These are phyloP conservation scores for Hybognathus amarus DNA, from an alignment of 2,797 vertebrate genomes.

Conservation along the genomic window DNA sequence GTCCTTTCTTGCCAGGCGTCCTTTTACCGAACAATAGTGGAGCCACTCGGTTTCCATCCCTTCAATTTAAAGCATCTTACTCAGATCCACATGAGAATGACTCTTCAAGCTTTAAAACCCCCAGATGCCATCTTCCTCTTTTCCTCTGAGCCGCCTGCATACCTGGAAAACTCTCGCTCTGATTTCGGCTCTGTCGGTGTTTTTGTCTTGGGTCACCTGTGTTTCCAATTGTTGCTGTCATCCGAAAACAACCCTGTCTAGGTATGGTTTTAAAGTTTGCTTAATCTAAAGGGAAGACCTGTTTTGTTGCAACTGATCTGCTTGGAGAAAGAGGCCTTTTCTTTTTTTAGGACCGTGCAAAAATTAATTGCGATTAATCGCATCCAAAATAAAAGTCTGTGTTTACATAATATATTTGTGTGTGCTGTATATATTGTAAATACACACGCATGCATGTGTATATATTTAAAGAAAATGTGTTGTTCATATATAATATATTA, in stretches of 20 bases:
- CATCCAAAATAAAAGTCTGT: too few species aligned
- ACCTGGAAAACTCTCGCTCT: background rate
- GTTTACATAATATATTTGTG: too few species aligned
- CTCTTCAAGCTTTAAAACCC: background rate
- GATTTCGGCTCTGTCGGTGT: slow-evolving; percentile 1
- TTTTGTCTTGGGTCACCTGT: background rate
- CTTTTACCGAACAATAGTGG: background rate
- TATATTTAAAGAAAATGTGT: too few species aligned
- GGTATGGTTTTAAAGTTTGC: background rate
- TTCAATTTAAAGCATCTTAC: background rate
- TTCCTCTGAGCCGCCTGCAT: background rate
- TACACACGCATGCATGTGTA: too few species aligned
- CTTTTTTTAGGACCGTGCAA: too few species aligned
- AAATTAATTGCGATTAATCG: too few species aligned
- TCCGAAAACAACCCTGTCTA: background rate
- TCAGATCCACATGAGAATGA: background rate
- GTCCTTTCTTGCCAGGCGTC: too few species aligned
- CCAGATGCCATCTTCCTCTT: background rate
- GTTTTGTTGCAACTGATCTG: background rate
- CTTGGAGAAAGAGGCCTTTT: too few species aligned
- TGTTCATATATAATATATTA: too few species aligned
- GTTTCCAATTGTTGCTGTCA: background rate
- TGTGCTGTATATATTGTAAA: too few species aligned
- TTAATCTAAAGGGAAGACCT: background rate
- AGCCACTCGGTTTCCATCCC: background rate